phyloP scores from a whole-genome alignment of 2,797 vertebrate species.

The Oryzias sinensis region DNA sequence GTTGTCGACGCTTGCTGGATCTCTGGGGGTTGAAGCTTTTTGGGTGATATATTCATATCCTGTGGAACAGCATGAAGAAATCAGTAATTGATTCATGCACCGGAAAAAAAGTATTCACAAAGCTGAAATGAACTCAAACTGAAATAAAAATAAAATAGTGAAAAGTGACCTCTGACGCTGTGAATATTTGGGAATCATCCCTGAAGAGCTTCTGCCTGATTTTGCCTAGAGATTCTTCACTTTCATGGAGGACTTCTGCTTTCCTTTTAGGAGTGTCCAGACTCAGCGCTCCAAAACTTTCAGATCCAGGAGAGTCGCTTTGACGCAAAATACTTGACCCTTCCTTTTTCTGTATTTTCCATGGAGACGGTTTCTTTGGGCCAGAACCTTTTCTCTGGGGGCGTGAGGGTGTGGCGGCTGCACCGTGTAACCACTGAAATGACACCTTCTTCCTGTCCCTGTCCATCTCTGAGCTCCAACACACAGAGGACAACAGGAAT shows the following conservation, averaged over 20 bases:
- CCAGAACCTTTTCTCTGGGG: slow-evolving; percentile 16
- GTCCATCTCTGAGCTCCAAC: slow-evolving; percentile 52
- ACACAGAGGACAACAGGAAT: neutral
- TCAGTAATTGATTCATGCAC: neutral
- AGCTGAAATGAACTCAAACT: neutral
- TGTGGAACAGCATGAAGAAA: slow-evolving; percentile 15
- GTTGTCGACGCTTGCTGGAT: neutral
- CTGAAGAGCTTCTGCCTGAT: slow-evolving; percentile 47
- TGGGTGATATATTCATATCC: slow-evolving; percentile 10
- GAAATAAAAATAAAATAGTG: neutral
- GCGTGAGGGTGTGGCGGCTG: slow-evolving; percentile 23
- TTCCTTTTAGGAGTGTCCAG: slow-evolving; percentile 68
- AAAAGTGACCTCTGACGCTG: slow-evolving; percentile 42
- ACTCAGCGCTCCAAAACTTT: slow-evolving; percentile 40
- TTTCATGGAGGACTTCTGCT: slow-evolving; percentile 16
- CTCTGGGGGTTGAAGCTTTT: slow-evolving; percentile 16
- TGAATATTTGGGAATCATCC: slow-evolving; percentile 10
- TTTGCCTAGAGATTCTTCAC: slow-evolving; percentile 17
- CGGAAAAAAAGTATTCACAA: too few relatives aligned
- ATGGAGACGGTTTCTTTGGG: slow-evolving; percentile 16
- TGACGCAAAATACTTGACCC: slow-evolving; percentile 7
- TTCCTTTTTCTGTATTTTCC: slow-evolving; percentile 16
- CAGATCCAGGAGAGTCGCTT: slow-evolving; percentile 52
- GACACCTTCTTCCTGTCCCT: slow-evolving; percentile 42
- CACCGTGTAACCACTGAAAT: slow-evolving; percentile 42